A percentile compares a stretch with the other conserved stretches of the same genome.
Conservation (phyloP, 2,113 vertebrate genomes). For the Crotophaga sulcirostris region DNA sequence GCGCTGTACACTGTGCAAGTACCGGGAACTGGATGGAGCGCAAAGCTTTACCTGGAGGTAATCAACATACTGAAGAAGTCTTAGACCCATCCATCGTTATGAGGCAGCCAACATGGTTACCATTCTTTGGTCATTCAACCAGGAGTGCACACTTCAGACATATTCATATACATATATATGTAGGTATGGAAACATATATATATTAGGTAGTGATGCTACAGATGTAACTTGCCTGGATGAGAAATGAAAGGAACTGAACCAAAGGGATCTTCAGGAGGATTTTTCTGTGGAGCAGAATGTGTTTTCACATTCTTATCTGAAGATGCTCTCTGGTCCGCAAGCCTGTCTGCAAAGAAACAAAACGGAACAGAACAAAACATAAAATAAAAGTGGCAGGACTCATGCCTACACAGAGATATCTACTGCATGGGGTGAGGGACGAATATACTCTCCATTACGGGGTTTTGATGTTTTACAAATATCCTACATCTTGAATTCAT, state of each 20-base stretch:
- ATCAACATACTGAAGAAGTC: background rate
- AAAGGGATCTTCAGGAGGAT: slow-evolving; percentile 89
- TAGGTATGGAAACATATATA: background rate
- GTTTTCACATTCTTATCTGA: slow-evolving; percentile 77
- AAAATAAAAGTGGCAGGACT: slow-evolving; percentile 69
- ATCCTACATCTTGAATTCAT: background rate
- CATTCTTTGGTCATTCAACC: background rate
- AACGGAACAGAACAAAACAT: slow-evolving; percentile 79
- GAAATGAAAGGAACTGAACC: slow-evolving; percentile 94
- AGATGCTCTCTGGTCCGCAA: slow-evolving; percentile 80
- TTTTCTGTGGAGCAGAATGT: slow-evolving; percentile 75
- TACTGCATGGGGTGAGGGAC: background rate
- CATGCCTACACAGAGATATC: background rate
- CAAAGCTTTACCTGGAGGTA: background rate
- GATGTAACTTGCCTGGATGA: slow-evolving; percentile 93
- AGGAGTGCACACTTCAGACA: background rate
- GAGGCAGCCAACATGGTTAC: background rate
- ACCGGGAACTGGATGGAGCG: background rate
- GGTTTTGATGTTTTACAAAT: background rate
- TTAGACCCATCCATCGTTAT: background rate
- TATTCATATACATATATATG: background rate
- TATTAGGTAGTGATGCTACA: slow-evolving; percentile 40
- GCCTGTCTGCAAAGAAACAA: slow-evolving; percentile 86
- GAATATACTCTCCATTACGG: rapidly evolving
- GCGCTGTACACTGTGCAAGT: too few relatives aligned